A percentile compares a stretch with the other conserved stretches of the same genome.
phyloP scores from a whole-genome alignment of 2,113 vertebrate genomes.

The Notarius lentiginosus region DNA sequence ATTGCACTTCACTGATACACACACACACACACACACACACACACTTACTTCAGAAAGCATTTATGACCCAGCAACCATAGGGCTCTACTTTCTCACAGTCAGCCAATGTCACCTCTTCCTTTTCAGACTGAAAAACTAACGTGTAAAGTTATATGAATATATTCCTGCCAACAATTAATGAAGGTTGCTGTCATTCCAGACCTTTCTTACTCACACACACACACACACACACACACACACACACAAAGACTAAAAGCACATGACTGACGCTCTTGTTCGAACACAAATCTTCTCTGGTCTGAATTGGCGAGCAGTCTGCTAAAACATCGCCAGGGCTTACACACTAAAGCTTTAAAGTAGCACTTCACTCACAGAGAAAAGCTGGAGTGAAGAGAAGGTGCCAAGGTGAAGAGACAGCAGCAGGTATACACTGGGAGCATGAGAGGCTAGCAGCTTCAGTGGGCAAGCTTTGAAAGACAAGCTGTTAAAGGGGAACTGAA shows the following conservation, averaged over 20 bases:
- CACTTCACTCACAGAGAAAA: constrained; percentile 48
- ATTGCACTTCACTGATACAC: constrained; percentile 27
- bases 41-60: constrained; percentile 38
- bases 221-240: constrained; percentile 17
- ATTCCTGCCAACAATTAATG: constrained; percentile 23
- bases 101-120: constrained; percentile 20
- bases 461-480: neutral
- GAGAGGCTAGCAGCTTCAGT: neutral
- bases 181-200: constrained; percentile 3
- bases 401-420: constrained; percentile 9
- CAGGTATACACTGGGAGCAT: constrained; percentile 14
- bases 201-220: constrained; percentile 11
- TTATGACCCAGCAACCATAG: constrained; percentile 21
- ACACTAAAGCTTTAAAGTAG: constrained; percentile 32
- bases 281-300: constrained; percentile 27
- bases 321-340: constrained; percentile 29
- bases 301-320: constrained; percentile 34
- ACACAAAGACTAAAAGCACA: constrained; percentile 24
- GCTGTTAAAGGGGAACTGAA: neutral
- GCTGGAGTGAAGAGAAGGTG: constrained; percentile 28
- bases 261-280: constrained; percentile 18
- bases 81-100: constrained; percentile 42
- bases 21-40: constrained; percentile 33
- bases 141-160: constrained; percentile 36
- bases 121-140: constrained; percentile 19